A percentile compares a stretch with the other conserved stretches of the same genome.
These are phyloP conservation scores for Dromius quadrimaculatus DNA, from an alignment of 2,888 invertebrate species.

Conservation along the genomic window DNA sequence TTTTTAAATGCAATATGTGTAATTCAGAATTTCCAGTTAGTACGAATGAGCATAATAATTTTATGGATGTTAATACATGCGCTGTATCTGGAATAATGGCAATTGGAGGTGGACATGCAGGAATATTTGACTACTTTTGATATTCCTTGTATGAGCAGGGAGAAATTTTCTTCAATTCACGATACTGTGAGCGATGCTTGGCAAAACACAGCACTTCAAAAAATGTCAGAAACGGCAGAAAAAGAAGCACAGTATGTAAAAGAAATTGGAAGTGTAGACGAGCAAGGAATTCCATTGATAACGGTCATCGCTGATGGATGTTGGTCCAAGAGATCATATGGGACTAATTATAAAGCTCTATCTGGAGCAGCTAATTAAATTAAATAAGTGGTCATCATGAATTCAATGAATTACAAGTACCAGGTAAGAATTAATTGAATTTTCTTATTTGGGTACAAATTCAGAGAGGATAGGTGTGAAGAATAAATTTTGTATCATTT, in stretches of 20 bases:
- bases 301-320: slow-evolving; percentile 55
- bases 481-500: slow-evolving; percentile 1
- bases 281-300: slow-evolving; percentile 50
- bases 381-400: no score
- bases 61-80: slow-evolving; percentile 23
- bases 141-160: slow-evolving; percentile 23
- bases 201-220: slow-evolving; percentile 17
- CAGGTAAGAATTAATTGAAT: no score
- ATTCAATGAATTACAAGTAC: no score
- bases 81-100: slow-evolving; percentile 34
- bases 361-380: background rate
- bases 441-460: background rate
- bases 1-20: slow-evolving; percentile 32
- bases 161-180: background rate
- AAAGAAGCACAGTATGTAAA: slow-evolving; percentile 42
- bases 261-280: slow-evolving; percentile 48
- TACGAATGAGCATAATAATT: background rate
- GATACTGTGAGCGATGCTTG: background rate
- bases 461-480: background rate
- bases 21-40: slow-evolving; percentile 14
- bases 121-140: slow-evolving; percentile 18
- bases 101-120: slow-evolving; percentile 23
- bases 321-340: slow-evolving; percentile 53
- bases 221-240: background rate
- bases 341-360: background rate